These are phyloP conservation scores for Orussus abietinus DNA, from an alignment of 1,140 invertebrate genomes.

Conservation along the genomic window DNA sequence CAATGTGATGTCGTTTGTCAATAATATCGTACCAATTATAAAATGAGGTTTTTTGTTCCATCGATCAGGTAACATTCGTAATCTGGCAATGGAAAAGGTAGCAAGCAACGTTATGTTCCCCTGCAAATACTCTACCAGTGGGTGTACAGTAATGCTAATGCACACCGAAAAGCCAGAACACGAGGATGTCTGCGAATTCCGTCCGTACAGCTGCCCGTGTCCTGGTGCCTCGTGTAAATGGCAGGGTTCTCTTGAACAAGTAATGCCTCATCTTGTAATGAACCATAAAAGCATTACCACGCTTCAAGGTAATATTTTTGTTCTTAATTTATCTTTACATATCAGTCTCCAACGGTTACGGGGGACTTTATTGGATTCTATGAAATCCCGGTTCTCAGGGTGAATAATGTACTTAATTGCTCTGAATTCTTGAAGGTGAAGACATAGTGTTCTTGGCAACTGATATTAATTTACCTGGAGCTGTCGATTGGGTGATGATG, in stretches of 20 bases:
- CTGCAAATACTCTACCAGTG: constrained; percentile 96
- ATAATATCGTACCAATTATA: too few species aligned
- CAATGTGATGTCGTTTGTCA: too few species aligned
- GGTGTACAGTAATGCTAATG: constrained; percentile 87
- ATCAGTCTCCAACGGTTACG: constrained; percentile 7
- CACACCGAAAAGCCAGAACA: constrained; percentile 97
- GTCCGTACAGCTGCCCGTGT: constrained; percentile 96
- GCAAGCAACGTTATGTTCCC: constrained; percentile 97
- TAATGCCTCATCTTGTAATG: constrained; percentile 97
- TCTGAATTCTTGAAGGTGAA: constrained; percentile 61
- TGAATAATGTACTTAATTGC: neutral
- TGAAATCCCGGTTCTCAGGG: constrained; percentile 1
- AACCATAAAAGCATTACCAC: constrained; percentile 99
- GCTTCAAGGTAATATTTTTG: constrained; percentile 63
- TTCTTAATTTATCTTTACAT: constrained; percentile 3
- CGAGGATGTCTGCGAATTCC: constrained; percentile 96
- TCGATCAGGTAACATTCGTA: constrained; percentile 93
- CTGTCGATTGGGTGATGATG: constrained; percentile 99
- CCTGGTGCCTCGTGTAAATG: constrained; percentile 98
- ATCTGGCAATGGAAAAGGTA: constrained; percentile 99
- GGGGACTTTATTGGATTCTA: too few species aligned
- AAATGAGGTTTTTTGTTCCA: too few species aligned
- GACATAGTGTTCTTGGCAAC: constrained; percentile 99
- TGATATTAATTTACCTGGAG: constrained; percentile 98
- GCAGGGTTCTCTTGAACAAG: constrained; percentile 93